Evolutionary conservation across 1,140 invertebrate species (phyloP).

Genomic region (Diachasma alloeum): DNA sequence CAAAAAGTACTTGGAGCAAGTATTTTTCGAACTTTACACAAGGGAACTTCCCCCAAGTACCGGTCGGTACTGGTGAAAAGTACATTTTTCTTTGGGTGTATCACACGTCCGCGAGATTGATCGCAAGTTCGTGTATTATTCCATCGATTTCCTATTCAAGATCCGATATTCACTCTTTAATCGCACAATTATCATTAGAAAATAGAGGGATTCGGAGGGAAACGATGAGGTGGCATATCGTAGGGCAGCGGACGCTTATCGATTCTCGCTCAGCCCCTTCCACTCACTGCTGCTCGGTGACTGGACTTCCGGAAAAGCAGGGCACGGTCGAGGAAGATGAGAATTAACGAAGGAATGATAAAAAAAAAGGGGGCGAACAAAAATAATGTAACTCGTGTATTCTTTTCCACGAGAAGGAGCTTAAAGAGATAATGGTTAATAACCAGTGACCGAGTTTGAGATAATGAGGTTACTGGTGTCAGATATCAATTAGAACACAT

Average conservation of each 20-base stretch:
- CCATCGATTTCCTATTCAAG: background rate
- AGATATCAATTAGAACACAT: conserved; percentile 5
- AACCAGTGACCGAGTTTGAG: background rate
- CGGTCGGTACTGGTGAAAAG: too few species aligned
- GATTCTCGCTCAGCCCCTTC: background rate
- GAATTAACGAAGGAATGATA: background rate
- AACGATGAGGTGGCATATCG: background rate
- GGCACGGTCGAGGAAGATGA: conserved; percentile 39
- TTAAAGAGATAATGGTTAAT: background rate
- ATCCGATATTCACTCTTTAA: background rate
- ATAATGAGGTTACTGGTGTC: conserved; percentile 1
- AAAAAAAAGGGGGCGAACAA: background rate
- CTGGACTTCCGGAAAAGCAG: conserved; percentile 53
- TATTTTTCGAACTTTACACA: too few species aligned
- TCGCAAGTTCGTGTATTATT: background rate
- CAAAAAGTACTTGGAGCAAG: too few species aligned
- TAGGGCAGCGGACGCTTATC: background rate
- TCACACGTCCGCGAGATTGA: background rate
- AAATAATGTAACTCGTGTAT: background rate
- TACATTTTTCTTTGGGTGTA: too few species aligned
- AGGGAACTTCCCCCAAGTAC: too few species aligned
- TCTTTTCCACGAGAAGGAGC: background rate
- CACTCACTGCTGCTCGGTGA: background rate
- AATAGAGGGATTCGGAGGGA: background rate
- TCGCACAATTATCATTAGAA: background rate